These are phyloP conservation scores for Neoarius graeffei DNA, from an alignment of 2,113 vertebrate genomes.

Conservation along the genomic window DNA sequence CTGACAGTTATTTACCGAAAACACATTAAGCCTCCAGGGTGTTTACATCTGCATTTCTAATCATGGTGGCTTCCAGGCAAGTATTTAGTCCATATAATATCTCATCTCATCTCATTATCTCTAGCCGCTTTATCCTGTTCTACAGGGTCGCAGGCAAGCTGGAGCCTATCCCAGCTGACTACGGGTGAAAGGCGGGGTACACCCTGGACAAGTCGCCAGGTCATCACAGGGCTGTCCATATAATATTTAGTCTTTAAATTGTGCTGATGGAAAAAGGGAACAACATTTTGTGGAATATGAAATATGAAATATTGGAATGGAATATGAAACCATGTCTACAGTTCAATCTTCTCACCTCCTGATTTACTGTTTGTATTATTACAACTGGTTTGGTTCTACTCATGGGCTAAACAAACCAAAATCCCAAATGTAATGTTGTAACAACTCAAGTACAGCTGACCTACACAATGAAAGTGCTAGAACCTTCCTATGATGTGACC, in stretches of 20 bases:
- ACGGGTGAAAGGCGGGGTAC: no score
- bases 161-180: no score
- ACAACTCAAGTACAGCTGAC: background rate
- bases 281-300: background rate
- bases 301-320: no score
- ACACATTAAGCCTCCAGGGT: background rate
- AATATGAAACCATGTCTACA: background rate
- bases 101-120: no score
- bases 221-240: no score
- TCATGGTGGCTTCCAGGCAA: background rate
- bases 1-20: background rate
- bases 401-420: background rate
- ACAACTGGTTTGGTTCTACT: background rate
- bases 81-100: background rate
- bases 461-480: background rate
- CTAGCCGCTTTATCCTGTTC: no score
- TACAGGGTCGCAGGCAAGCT: no score
- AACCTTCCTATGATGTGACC: background rate
- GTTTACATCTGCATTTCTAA: background rate
- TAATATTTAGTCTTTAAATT: background rate
- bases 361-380: background rate
- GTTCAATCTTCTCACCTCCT: background rate
- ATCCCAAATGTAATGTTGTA: background rate
- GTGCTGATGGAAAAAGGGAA: background rate
- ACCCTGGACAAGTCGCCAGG: no score